phyloP scores from a whole-genome alignment of 2,113 vertebrate species.

The Nycticryphes semicollaris region DNA sequence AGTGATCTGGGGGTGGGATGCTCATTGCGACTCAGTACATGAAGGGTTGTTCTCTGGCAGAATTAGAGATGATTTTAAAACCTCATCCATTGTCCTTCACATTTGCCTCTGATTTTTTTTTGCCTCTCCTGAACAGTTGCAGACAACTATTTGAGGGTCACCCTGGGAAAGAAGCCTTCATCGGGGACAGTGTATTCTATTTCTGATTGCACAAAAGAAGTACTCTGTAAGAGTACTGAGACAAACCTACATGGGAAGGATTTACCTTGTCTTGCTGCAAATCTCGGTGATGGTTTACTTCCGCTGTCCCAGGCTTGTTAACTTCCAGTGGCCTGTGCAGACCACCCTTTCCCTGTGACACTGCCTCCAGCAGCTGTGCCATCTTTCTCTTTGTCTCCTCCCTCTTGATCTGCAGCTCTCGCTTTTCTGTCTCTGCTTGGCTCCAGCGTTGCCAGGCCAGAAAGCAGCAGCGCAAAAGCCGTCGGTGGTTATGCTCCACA shows the following conservation, averaged over 20 bases:
- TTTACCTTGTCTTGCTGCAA: conserved; percentile 49
- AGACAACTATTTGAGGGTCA: background rate
- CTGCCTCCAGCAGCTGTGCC: conserved; percentile 80
- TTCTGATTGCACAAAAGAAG: background rate
- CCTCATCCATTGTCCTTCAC: background rate
- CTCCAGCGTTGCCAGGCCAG: conserved; percentile 85
- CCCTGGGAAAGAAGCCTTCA: background rate
- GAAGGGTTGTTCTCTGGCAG: background rate
- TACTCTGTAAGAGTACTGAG: background rate
- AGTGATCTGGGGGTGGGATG: background rate
- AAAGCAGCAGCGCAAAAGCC: conserved; percentile 78
- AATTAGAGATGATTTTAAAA: background rate
- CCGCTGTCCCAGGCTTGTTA: background rate
- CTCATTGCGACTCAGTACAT: background rate
- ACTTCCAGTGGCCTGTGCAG: background rate
- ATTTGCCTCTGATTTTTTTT: background rate
- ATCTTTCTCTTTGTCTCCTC: conserved; percentile 86
- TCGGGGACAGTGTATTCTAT: background rate
- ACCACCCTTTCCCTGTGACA: conserved; percentile 68
- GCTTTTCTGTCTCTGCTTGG: conserved; percentile 68
- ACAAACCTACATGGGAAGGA: background rate
- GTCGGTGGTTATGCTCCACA: conserved; percentile 76
- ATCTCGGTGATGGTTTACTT: background rate
- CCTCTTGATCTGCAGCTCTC: conserved; percentile 76
- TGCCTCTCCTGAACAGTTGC: background rate